A percentile compares a stretch with the other conserved stretches of the same genome.
These are phyloP conservation scores for Chymomyza fuscimana DNA, from an alignment of 2,888 invertebrate genomes.

Conservation along the genomic window DNA sequence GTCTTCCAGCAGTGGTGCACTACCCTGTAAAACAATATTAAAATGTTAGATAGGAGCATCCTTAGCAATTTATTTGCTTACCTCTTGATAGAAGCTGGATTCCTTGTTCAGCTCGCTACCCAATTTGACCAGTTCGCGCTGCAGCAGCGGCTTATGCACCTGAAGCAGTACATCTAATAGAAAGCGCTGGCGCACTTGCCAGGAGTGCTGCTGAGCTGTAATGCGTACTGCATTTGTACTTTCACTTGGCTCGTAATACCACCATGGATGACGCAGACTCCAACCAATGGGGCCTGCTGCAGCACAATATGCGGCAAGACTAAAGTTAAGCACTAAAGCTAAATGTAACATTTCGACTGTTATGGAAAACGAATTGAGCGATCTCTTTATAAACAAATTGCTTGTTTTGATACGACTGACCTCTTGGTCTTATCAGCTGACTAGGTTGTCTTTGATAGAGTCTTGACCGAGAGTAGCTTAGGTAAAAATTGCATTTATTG, in stretches of 20 bases:
- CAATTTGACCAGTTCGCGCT: constrained; percentile 52
- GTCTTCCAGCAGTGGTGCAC: constrained; percentile 32
- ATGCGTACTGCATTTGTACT: neutral
- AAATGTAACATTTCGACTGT: neutral
- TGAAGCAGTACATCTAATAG: constrained; percentile 63
- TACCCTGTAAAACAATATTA: constrained; percentile 30
- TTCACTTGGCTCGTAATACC: neutral
- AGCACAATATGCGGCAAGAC: neutral
- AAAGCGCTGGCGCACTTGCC: constrained; percentile 52
- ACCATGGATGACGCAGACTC: neutral
- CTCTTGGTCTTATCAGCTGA: neutral
- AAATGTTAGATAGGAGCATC: no score
- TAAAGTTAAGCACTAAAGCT: neutral
- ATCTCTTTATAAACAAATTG: neutral
- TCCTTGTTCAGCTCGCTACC: constrained; percentile 52
- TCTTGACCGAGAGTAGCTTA: neutral
- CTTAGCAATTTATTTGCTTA: constrained; percentile 21
- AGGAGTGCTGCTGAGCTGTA: neutral
- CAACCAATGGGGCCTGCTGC: neutral
- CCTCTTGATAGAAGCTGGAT: constrained; percentile 47
- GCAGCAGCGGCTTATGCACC: constrained; percentile 64
- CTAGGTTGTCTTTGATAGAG: neutral
- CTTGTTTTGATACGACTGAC: neutral
- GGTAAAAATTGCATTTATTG: constrained; percentile 47
- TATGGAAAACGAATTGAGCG: neutral